A percentile compares a stretch with the other conserved stretches of the same genome.
Evolutionary conservation across 2,888 invertebrate genomes (phyloP).

Genomic region (Bombylius major): DNA sequence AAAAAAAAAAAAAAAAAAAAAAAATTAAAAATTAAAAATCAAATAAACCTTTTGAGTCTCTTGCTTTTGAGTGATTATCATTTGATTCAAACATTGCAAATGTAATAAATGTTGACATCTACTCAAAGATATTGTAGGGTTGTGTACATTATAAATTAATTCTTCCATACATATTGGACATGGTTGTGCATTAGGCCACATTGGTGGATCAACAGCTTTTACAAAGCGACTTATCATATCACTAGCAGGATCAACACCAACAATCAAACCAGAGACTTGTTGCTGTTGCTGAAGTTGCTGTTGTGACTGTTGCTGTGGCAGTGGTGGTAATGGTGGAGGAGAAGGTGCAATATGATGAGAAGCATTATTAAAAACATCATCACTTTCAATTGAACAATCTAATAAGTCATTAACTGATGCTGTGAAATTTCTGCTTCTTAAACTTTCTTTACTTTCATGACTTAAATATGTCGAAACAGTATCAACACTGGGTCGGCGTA

Average conservation of each 20-base stretch:
- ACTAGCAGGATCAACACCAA: conserved; percentile 39
- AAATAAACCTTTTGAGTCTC: conserved; percentile 32
- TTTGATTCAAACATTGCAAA: conserved; percentile 62
- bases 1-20: conserved; percentile 1
- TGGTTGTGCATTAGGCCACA: conserved; percentile 56
- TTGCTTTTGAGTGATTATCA: conserved; percentile 52
- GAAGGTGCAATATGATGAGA: conserved; percentile 13
- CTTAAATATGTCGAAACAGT: conserved; percentile 82
- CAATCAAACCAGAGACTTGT: conserved; percentile 38
- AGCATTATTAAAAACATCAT: conserved; percentile 47
- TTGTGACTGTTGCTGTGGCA: conserved; percentile 19
- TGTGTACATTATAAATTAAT: conserved; percentile 36
- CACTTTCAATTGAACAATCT: conserved; percentile 58
- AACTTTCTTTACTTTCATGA: conserved; percentile 64
- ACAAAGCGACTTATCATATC: conserved; percentile 56
- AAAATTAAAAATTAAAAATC: not conserved
- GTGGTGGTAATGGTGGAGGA: conserved; percentile 23
- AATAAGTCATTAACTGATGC: conserved; percentile 52
- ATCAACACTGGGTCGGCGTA: conserved; percentile 70
- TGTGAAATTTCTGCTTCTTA: conserved; percentile 42
- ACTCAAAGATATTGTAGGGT: conserved; percentile 51
- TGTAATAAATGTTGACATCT: conserved; percentile 72
- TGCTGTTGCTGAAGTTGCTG: conserved; percentile 22
- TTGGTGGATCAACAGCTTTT: conserved; percentile 49
- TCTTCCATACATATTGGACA: conserved; percentile 58